These are phyloP conservation scores for Coelopa frigida DNA, from an alignment of 1,140 invertebrate genomes.

Conservation along the genomic window DNA sequence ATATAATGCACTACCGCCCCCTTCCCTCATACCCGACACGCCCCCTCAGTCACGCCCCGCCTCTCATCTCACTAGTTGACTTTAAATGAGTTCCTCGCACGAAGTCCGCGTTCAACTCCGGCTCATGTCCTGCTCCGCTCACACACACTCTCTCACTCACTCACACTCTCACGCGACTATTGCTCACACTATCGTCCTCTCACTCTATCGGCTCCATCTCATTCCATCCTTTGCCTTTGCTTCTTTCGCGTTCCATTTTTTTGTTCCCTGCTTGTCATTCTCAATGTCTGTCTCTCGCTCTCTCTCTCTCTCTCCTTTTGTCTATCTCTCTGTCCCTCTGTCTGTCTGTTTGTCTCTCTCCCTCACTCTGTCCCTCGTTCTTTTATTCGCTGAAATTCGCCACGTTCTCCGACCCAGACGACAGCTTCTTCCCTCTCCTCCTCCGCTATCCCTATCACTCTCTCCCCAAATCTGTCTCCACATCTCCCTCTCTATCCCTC, in stretches of 20 bases:
- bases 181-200: no score
- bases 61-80: no score
- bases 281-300: not conserved
- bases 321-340: not conserved
- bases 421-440: not conserved
- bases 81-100: no score
- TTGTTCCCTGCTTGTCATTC: not conserved
- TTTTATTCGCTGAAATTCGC: not conserved
- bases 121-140: no score
- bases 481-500: not conserved
- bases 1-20: no score
- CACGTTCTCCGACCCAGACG: not conserved
- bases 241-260: not conserved
- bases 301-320: not conserved
- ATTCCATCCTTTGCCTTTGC: no score
- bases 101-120: no score
- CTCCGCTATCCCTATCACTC: not conserved
- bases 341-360: not conserved
- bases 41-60: no score
- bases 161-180: no score
- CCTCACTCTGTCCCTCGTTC: not conserved
- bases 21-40: no score
- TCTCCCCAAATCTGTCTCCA: not conserved
- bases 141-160: no score
- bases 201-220: no score